These are phyloP conservation scores for Macropus fuliginosus DNA, from an alignment of 2,797 vertebrate species.

Conservation along the genomic window DNA sequence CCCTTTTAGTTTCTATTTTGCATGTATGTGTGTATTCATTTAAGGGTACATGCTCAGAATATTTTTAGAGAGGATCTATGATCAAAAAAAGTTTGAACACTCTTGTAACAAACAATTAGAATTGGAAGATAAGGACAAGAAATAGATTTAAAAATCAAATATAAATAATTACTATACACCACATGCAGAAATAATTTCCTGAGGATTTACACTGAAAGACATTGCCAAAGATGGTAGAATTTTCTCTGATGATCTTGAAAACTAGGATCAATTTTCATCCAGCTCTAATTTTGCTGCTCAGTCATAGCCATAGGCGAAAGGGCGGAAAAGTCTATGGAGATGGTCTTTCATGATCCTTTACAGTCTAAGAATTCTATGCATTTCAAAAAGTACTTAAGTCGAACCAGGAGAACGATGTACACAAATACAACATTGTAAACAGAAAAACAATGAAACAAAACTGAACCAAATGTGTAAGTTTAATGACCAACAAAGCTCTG, in stretches of 20 bases:
- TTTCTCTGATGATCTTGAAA: constrained; percentile 34
- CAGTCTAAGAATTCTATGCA: neutral
- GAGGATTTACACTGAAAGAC: neutral
- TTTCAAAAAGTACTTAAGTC: neutral
- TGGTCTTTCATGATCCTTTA: neutral
- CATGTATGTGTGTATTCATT: neutral
- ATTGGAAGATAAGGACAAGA: neutral
- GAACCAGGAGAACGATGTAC: neutral
- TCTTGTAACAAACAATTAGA: neutral
- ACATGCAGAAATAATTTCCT: neutral
- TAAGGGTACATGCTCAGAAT: neutral
- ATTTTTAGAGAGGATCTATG: neutral
- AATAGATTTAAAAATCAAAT: neutral
- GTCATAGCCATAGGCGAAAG: neutral
- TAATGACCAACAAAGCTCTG: neutral
- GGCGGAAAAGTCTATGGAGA: neutral
- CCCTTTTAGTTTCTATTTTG: neutral
- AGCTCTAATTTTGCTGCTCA: neutral
- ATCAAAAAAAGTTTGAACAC: neutral
- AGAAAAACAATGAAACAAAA: neutral
- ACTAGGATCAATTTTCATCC: constrained; percentile 6
- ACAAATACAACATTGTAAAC: neutral
- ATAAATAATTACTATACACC: neutral
- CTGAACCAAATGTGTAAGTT: neutral
- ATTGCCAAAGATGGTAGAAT: neutral